These are phyloP conservation scores for Limnephilus lunatus DNA, from an alignment of 2,888 invertebrate genomes.

Conservation along the genomic window DNA sequence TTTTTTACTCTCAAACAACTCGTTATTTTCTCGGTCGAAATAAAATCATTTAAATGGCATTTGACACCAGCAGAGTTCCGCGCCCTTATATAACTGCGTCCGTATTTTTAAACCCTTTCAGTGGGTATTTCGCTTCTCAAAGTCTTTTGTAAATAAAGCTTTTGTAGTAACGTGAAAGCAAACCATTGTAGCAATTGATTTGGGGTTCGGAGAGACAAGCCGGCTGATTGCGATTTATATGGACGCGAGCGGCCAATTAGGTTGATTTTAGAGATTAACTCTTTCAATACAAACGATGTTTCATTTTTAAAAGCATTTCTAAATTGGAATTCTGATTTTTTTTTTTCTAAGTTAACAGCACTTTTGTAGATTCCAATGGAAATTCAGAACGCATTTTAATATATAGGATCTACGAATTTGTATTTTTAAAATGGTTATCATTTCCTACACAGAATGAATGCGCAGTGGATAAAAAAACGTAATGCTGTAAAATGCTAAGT, in stretches of 20 bases:
- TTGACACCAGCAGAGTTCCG: background rate
- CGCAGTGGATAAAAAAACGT: too few relatives aligned
- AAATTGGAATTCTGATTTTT: background rate
- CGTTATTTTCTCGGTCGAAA: background rate
- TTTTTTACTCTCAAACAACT: background rate
- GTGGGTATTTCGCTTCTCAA: background rate
- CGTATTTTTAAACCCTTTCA: background rate
- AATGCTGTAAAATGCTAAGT: too few relatives aligned
- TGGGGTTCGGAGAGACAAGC: conserved; percentile 8
- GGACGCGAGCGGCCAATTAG: background rate
- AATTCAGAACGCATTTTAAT: too few relatives aligned
- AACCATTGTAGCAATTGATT: conserved; percentile 5
- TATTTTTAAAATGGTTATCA: too few relatives aligned
- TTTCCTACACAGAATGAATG: too few relatives aligned
- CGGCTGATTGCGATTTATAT: background rate
- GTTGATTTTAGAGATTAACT: background rate
- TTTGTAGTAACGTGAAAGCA: conserved; percentile 2
- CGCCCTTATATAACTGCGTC: background rate
- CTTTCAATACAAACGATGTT: background rate
- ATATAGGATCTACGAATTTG: too few relatives aligned
- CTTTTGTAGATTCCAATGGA: background rate
- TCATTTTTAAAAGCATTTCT: background rate
- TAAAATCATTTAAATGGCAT: background rate
- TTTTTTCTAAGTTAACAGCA: background rate
- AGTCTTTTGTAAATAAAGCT: background rate